Evolutionary conservation across 2,113 vertebrate species (phyloP).

Genomic region (Eira barbara): DNA sequence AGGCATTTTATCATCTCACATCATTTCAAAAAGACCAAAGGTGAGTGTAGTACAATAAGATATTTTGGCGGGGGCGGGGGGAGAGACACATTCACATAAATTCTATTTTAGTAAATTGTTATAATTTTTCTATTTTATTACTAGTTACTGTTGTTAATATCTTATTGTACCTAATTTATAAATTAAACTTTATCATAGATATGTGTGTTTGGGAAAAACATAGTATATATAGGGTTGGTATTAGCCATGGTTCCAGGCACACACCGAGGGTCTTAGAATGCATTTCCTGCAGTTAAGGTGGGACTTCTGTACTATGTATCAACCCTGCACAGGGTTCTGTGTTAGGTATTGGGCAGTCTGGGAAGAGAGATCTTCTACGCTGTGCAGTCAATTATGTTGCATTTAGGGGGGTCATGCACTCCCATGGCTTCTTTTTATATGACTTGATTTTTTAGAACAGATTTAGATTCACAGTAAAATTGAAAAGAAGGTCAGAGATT

Average conservation of each 20-base stretch:
- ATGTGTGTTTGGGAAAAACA: background rate
- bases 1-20: background rate
- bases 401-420: background rate
- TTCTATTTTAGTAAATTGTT: background rate
- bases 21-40: background rate
- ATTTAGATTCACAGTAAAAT: background rate
- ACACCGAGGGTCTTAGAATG: background rate
- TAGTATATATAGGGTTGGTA: background rate
- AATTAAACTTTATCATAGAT: background rate
- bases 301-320: background rate
- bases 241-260: background rate
- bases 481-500: background rate
- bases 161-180: background rate
- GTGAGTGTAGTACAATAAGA: background rate
- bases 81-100: background rate
- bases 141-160: background rate
- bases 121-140: background rate
- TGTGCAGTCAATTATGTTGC: background rate
- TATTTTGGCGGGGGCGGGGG: background rate
- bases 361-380: background rate
- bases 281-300: background rate
- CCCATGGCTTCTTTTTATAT: background rate
- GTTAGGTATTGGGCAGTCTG: background rate
- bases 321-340: background rate
- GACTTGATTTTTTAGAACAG: background rate